Evolutionary conservation across 2,888 invertebrate genomes (phyloP).

Genomic region (Clusia tigrina): DNA sequence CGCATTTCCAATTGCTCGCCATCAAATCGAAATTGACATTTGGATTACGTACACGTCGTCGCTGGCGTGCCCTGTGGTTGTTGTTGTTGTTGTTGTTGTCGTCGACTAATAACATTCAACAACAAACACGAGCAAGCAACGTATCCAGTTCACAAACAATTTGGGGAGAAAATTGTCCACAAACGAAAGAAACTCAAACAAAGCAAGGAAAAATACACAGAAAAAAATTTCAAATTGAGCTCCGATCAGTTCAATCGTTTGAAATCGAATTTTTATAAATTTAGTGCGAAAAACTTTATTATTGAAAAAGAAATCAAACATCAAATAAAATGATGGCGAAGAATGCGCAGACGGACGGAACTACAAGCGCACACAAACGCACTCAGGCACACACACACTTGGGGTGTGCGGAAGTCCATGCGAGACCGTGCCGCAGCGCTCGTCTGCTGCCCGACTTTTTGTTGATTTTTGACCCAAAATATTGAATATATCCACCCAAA

Average conservation of each 20-base stretch:
- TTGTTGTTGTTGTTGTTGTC: not conserved
- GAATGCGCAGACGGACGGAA: not conserved
- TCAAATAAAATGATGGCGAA: not conserved
- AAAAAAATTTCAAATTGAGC: no score
- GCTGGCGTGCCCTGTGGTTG: no score
- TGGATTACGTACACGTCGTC: no score
- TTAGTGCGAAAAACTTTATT: not conserved
- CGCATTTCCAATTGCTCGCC: not conserved
- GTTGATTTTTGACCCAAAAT: no score
- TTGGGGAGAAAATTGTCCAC: not conserved
- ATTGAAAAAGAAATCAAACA: not conserved
- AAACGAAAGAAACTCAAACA: not conserved
- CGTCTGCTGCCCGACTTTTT: no score
- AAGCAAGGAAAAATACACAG: no score
- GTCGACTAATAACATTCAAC: not conserved
- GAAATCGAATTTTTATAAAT: slow-evolving; percentile 4
- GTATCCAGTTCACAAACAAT: not conserved
- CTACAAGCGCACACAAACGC: not conserved
- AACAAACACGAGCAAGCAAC: not conserved
- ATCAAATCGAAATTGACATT: slow-evolving; percentile 3
- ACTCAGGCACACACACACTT: not conserved
- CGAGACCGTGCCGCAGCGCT: no score
- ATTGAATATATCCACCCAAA: no score
- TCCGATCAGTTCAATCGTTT: not conserved
- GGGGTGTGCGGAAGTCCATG: not conserved